Evolutionary conservation across 2,113 vertebrate species (phyloP).

Genomic region (Nerophis ophidion): DNA sequence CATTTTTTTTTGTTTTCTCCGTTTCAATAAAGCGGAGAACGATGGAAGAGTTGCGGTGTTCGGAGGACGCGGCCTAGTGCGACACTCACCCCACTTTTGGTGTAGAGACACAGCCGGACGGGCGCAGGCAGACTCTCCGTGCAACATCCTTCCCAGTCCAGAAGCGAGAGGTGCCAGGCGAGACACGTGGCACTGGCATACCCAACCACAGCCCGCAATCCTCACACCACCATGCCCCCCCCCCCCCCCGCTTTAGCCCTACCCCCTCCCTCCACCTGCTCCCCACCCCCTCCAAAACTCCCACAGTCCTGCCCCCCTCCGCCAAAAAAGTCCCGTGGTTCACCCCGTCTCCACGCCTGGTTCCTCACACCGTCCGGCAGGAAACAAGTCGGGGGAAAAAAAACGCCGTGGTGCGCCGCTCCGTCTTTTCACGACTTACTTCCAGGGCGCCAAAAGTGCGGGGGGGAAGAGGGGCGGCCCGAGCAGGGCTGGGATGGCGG

Average conservation of each 20-base stretch:
- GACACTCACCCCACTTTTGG: slow-evolving; percentile 71
- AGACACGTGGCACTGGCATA: slow-evolving; percentile 74
- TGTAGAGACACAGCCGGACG: slow-evolving; percentile 56
- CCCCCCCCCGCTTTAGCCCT: slow-evolving; percentile 19
- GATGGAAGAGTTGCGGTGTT: slow-evolving; percentile 32
- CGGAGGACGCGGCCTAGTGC: slow-evolving; percentile 49
- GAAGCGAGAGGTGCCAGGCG: slow-evolving; percentile 67
- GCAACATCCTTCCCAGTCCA: slow-evolving; percentile 64
- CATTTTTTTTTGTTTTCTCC: background rate
- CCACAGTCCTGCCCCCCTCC: slow-evolving; percentile 45
- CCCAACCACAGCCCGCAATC: slow-evolving; percentile 75
- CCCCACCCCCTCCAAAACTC: slow-evolving; percentile 25
- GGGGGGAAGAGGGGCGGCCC: slow-evolving; percentile 39
- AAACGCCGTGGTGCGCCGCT: background rate
- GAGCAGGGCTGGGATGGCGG: slow-evolving; percentile 33
- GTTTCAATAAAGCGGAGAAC: background rate
- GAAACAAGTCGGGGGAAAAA: slow-evolving; percentile 20
- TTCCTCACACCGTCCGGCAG: slow-evolving; percentile 37
- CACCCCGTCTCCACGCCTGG: slow-evolving; percentile 47
- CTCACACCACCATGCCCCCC: slow-evolving; percentile 68
- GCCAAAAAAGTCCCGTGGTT: slow-evolving; percentile 52
- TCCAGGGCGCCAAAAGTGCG: slow-evolving; percentile 41
- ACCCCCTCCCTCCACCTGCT: slow-evolving; percentile 47
- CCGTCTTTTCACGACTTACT: slow-evolving; percentile 22
- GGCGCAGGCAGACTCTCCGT: slow-evolving; percentile 61